Base-by-base conservation (phyloP, 1,140 invertebrate genomes). In the Eciton burchellii region DNA sequence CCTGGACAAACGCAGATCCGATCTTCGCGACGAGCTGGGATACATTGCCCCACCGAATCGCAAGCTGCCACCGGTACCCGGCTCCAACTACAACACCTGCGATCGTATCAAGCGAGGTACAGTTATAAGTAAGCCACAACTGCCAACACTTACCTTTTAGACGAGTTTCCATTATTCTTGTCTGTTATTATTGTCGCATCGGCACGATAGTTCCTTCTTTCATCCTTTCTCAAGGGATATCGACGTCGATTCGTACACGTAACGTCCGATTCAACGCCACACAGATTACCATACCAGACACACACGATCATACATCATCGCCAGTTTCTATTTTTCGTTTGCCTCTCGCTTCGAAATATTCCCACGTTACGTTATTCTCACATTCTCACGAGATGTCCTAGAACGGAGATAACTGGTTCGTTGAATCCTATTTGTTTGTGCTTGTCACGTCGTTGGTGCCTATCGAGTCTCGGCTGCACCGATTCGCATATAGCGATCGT, bases 11-110 rank as follows among this genome's bases (percentile, higher is more conserved):
- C 96, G 97, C 82, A 95, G 96, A 43, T 97, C 97, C 0, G 97
- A 97, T 84, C 94, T 98, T 29, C 96, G 97, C 12, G 97, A 98
- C 91, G 97, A 98, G 93, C 95, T 98, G 6, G 98, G 97, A 41
- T 98, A 98, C 93, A 98, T 98, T 91, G 97, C 98, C 0, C 98
- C 97, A 41, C 98, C 98, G 47, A 98, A 98, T 92, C 95, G 98
- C 82, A 98, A 98, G 93, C 95, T 98, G 57, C 98, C 97, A 9
- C 97, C 97, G 12, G 97, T 98, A 2, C 98, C 97, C 52, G 97
- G 97, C 76, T 98, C 97, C 19, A 98, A 98, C 93, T 98, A 98
- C 94, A 98, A 98, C 93, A 98, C 98, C 35, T 98, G 97, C 94
- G 97, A 98, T 95, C 95, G 97, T 89, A 98, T 98, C 94, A 98